phyloP scores from a whole-genome alignment of 2,888 invertebrate species.

The Polymixis lichenea region DNA sequence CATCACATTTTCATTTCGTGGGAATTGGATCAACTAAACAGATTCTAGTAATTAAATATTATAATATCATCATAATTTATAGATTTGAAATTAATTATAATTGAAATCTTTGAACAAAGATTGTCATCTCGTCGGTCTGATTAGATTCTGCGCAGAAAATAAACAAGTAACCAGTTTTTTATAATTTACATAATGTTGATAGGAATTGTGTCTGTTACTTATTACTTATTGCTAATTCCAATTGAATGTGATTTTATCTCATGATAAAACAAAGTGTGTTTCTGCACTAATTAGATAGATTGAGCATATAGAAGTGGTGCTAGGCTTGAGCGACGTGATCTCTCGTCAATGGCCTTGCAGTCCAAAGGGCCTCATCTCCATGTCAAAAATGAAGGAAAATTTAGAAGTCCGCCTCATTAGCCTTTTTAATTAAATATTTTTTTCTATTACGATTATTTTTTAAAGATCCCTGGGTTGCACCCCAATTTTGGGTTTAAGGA shows the following conservation, averaged over 20 bases:
- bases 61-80: slow-evolving; percentile 11
- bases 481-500: too few species aligned
- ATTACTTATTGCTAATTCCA: not conserved
- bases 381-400: too few species aligned
- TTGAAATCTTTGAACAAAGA: slow-evolving; percentile 33
- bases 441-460: too few species aligned
- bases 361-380: not conserved
- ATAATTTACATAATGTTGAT: slow-evolving; percentile 35
- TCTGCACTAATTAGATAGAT: not conserved
- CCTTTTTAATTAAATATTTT: too few species aligned
- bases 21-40: slow-evolving; percentile 17
- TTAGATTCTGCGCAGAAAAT: slow-evolving; percentile 34
- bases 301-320: not conserved
- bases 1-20: slow-evolving; percentile 26
- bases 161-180: slow-evolving; percentile 51
- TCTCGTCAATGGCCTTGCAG: not conserved
- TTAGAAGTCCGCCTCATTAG: too few species aligned
- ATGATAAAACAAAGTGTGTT: not conserved
- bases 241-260: not conserved
- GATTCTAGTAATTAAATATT: not conserved
- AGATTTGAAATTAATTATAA: too few species aligned
- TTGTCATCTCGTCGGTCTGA: slow-evolving; percentile 58
- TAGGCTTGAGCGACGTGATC: not conserved
- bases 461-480: too few species aligned
- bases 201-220: not conserved